Percentiles rank a stretch among this genome's conserved stretches.
phyloP scores from a whole-genome alignment of 2,888 invertebrate species.

The Tribolium freemani region DNA sequence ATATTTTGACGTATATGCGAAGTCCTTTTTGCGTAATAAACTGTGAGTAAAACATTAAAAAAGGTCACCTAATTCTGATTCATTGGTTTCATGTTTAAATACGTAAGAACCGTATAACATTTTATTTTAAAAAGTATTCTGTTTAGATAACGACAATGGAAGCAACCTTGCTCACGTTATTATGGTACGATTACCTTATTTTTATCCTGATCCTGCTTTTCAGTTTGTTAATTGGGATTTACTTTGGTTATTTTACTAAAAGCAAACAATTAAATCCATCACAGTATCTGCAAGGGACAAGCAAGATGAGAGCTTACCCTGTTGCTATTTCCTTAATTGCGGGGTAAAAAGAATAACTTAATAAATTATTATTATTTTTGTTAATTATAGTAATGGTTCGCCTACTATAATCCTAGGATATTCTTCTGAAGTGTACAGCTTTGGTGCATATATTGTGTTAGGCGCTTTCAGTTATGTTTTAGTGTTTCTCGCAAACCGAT shows the following conservation, averaged over 20 bases:
- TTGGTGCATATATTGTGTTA: not conserved
- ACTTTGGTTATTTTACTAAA: constrained; percentile 73
- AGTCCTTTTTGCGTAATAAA: too few relatives aligned
- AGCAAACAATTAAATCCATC: constrained; percentile 74
- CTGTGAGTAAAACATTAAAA: too few relatives aligned
- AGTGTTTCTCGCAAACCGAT: not conserved
- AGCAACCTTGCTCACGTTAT: not conserved
- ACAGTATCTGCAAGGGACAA: constrained; percentile 81
- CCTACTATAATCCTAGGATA: not conserved
- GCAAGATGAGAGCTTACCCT: constrained; percentile 81
- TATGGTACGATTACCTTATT: constrained; percentile 71
- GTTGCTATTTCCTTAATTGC: constrained; percentile 81
- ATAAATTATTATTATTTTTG: constrained; percentile 69
- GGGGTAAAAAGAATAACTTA: constrained; percentile 78
- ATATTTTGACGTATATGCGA: too few relatives aligned
- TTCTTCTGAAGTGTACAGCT: not conserved
- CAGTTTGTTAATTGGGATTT: constrained; percentile 73
- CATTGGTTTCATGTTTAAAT: too few relatives aligned
- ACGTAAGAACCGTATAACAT: too few relatives aligned
- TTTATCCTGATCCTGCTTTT: constrained; percentile 70
- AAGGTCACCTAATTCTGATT: too few relatives aligned
- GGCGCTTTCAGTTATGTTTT: not conserved
- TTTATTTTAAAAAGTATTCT: too few relatives aligned
- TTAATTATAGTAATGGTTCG: not conserved
- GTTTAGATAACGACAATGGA: not conserved